Evolutionary conservation across 2,113 vertebrate genomes (phyloP).

Genomic region (Pteronura brasiliensis): DNA sequence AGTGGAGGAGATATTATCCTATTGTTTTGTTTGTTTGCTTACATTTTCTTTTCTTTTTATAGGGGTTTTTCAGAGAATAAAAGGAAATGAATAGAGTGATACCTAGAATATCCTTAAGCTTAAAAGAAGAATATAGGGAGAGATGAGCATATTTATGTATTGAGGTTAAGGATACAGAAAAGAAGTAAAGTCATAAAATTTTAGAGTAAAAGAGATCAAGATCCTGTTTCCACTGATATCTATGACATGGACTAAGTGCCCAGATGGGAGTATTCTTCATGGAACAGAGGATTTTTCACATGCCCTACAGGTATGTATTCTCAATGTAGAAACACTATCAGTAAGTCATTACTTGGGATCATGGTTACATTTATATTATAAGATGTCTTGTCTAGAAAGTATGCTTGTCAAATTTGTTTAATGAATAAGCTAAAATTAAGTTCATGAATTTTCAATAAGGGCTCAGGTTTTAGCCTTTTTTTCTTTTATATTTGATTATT

Average conservation of each 20-base stretch:
- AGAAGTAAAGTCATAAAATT: neutral
- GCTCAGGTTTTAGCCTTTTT: neutral
- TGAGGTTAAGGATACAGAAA: neutral
- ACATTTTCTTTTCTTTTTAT: neutral
- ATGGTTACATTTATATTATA: neutral
- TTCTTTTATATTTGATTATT: neutral
- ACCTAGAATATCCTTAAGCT: neutral
- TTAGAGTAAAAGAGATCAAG: neutral
- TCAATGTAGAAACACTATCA: neutral
- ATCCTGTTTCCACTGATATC: neutral
- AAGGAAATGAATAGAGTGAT: neutral
- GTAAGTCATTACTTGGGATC: neutral
- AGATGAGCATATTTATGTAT: neutral
- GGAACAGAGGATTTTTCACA: neutral
- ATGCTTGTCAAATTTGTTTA: neutral
- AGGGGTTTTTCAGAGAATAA: neutral
- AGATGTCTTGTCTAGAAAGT: neutral
- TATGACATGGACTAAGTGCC: neutral
- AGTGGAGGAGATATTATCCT: neutral
- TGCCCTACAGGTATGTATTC: neutral
- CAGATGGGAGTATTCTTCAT: neutral
- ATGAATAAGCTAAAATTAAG: neutral
- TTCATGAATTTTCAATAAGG: neutral
- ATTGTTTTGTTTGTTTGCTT: neutral
- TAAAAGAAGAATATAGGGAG: neutral